Evolutionary conservation across 2,888 invertebrate species (phyloP), one percentile per base, ranked within the genome.

Genomic region (Athalia rosae): DNA sequence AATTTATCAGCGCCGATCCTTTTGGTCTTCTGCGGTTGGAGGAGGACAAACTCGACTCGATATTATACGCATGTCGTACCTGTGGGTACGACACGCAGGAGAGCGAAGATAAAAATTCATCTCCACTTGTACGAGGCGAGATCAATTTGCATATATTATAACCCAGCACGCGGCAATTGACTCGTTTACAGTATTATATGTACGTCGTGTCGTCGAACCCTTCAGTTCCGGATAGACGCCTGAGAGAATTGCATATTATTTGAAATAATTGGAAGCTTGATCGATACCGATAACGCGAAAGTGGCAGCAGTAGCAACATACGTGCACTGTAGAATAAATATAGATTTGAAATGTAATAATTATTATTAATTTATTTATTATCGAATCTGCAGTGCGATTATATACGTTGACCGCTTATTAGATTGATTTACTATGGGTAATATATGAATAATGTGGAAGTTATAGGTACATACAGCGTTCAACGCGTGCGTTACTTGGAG

Each of bases 141-240:
- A 71, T 43, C 58, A 71, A 71, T 71, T 71, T 71, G 45, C 71
- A 71, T 71, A 58, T 58, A 71, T 69, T 71, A 71, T 41, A 28
- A 28, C 28, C 28, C 28, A n/a, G 28, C 28, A 28, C 45, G 56
- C 58, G 71, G 4, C 48, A 28, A 61, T 74, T 48, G 48, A 62
- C 48, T 45, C n/a, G 58, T 28, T 28, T 2, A 28, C 28, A 28
- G 45, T 58, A 71, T 71, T 45, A 71, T 48, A 41, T 48, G n/a
- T 50, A 74, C 48, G n/a, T 11, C 48, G 61, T 61, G 61, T 74
- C 74, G 62, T 48, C 50, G 74, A 74, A 74, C 74, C 28, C 28
- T 28, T 74, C 8, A 8, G 41, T 74, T 61, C 74, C 74, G 61
- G 74, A 61, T 28, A 62, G 47, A 9, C 28, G 45, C n/a, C 43